These are phyloP conservation scores for Clusia tigrina DNA, from an alignment of 2,888 invertebrate genomes.

Conservation along the genomic window DNA sequence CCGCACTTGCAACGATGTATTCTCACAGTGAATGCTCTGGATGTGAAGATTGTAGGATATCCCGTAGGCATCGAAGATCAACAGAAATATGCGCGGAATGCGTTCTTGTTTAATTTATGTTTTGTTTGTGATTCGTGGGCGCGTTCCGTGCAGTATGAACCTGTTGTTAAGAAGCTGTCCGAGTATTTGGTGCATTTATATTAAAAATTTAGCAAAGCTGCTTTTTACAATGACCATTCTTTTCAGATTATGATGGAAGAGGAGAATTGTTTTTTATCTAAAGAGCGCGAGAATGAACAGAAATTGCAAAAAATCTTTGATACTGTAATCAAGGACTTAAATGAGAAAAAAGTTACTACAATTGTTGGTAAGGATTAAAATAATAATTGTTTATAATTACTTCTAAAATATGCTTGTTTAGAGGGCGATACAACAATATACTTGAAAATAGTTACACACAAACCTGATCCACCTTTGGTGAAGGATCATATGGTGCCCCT, in stretches of 20 bases:
- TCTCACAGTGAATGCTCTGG: conserved; percentile 82
- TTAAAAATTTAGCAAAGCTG: neutral
- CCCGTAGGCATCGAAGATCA: conserved; percentile 90
- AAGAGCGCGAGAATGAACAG: conserved; percentile 70
- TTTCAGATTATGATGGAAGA: conserved; percentile 82
- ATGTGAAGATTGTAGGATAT: conserved; percentile 90
- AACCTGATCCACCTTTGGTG: conserved; percentile 82
- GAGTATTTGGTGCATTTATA: conserved; percentile 79
- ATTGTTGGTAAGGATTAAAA: conserved; percentile 69
- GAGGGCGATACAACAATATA: conserved; percentile 90
- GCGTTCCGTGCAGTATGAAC: conserved; percentile 90
- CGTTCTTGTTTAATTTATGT: conserved; percentile 94
- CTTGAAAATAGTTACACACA: conserved; percentile 84
- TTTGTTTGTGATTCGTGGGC: conserved; percentile 92
- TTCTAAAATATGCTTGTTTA: conserved; percentile 44
- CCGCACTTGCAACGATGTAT: conserved; percentile 88
- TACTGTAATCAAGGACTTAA: conserved; percentile 82
- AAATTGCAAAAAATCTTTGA: conserved; percentile 79
- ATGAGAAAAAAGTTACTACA: conserved; percentile 80
- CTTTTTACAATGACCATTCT: too few relatives aligned
- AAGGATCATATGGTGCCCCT: conserved; percentile 92
- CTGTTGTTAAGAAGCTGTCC: conserved; percentile 91
- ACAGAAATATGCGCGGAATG: conserved; percentile 89
- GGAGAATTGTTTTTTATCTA: conserved; percentile 84
- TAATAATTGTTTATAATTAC: conserved; percentile 16